Percentiles rank a stretch among this genome's conserved stretches.
Conservation (phyloP, 2,888 invertebrate species). For the Steinernema carpocapsae region DNA sequence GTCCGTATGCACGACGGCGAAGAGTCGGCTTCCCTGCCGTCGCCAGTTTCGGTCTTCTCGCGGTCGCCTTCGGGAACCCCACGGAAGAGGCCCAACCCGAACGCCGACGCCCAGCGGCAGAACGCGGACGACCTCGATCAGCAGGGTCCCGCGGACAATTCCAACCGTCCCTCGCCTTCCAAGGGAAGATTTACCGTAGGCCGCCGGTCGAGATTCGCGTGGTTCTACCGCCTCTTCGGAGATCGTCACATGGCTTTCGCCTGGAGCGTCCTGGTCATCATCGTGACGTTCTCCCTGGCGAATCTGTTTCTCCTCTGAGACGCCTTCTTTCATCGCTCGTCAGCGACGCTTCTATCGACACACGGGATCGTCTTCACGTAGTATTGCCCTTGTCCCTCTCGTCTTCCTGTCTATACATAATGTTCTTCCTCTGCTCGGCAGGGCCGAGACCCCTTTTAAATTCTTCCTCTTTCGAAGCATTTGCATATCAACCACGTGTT, state of each 20-base stretch:
- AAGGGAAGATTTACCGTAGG: constrained; percentile 8
- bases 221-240: constrained; percentile 34
- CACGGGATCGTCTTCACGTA: constrained; percentile 30
- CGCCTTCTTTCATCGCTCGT: not conserved
- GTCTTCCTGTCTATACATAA: constrained; percentile 22
- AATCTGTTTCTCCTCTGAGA: constrained; percentile 21
- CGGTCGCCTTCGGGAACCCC: constrained; percentile 48
- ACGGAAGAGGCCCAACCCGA: constrained; percentile 37
- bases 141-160: not conserved
- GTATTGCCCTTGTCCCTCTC: constrained; percentile 1
- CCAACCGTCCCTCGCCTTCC: constrained; percentile 18
- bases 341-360: constrained; percentile 17
- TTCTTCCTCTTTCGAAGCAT: constrained; percentile 26
- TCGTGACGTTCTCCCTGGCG: constrained; percentile 15
- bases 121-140: not conserved
- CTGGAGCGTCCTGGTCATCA: constrained; percentile 27
- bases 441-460: constrained; percentile 5
- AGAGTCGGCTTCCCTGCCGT: constrained; percentile 53
- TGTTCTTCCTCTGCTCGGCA: constrained; percentile 28
- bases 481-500: constrained; percentile 28
- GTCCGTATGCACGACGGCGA: constrained; percentile 74
- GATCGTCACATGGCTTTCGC: constrained; percentile 20
- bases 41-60: constrained; percentile 45
- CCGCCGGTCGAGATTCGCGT: constrained; percentile 10
- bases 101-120: not conserved